Evolutionary conservation across 1,140 invertebrate genomes (phyloP).

Genomic region (Temnothorax longispinosus): DNA sequence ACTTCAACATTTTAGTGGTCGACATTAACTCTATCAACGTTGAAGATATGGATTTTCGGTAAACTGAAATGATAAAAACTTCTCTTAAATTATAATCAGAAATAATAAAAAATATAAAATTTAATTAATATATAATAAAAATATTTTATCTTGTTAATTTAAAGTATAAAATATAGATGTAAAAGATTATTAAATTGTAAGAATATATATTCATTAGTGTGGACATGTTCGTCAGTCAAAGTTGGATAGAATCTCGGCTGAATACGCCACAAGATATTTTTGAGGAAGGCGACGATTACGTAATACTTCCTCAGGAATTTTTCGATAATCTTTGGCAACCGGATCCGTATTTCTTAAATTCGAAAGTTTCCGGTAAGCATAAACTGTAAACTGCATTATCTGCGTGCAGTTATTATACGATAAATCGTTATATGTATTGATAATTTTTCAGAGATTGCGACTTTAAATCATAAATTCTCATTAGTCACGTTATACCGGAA

Average conservation of each 20-base stretch:
- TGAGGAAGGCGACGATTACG: constrained; percentile 91
- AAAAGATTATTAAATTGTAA: constrained; percentile 5
- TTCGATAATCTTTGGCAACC: constrained; percentile 95
- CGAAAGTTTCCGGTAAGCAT: constrained; percentile 91
- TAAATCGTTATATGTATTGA: background rate
- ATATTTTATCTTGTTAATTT: background rate
- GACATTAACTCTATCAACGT: constrained; percentile 95
- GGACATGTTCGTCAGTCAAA: constrained; percentile 93
- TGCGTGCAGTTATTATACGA: too few species aligned
- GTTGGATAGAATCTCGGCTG: constrained; percentile 92
- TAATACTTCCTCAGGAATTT: constrained; percentile 92
- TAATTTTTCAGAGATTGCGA: constrained; percentile 89
- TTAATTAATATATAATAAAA: background rate
- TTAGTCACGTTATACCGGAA: constrained; percentile 92
- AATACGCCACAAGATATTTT: constrained; percentile 91
- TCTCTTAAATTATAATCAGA: background rate
- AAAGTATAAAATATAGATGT: background rate
- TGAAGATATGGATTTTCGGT: constrained; percentile 95
- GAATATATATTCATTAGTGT: constrained; percentile 86
- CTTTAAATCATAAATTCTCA: constrained; percentile 92
- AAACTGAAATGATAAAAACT: constrained; percentile 65
- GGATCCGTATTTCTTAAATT: constrained; percentile 94
- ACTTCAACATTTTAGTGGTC: constrained; percentile 92
- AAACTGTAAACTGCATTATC: background rate
- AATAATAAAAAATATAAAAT: background rate